A percentile compares a stretch with the other conserved stretches of the same genome.
Conservation (phyloP, 2,888 invertebrate genomes). For the Pyrocoelia pectoralis region DNA sequence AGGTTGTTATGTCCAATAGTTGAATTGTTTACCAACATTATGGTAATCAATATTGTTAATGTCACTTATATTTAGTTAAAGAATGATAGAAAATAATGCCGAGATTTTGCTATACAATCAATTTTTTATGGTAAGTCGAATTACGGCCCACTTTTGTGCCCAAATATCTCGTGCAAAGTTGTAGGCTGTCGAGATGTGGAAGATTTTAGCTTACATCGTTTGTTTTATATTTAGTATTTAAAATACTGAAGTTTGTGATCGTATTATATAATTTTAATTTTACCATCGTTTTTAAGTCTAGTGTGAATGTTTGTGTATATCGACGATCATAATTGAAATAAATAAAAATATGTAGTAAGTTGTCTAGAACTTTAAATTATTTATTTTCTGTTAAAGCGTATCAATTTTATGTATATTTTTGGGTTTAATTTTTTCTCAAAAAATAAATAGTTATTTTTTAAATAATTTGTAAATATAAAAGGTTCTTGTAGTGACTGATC, state of each 20-base stretch:
- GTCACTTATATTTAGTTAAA: not conserved
- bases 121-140: constrained; percentile 22
- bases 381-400: constrained; percentile 29
- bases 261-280: constrained; percentile 31
- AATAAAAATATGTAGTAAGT: constrained; percentile 33
- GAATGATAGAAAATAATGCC: constrained; percentile 4
- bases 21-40: constrained; percentile 8
- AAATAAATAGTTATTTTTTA: constrained; percentile 2
- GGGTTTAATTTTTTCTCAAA: constrained; percentile 1
- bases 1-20: constrained; percentile 12
- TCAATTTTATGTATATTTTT: constrained; percentile 19
- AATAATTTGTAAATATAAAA: constrained; percentile 4
- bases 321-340: constrained; percentile 30
- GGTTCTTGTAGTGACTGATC: constrained; percentile 21
- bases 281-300: constrained; percentile 27
- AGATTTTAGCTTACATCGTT: constrained; percentile 21
- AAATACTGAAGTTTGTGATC: constrained; percentile 35
- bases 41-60: constrained; percentile 4
- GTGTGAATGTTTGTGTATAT: constrained; percentile 36
- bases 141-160: constrained; percentile 25
- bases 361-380: constrained; percentile 30
- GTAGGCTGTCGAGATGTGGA: constrained; percentile 31
- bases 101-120: constrained; percentile 25
- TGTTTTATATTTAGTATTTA: constrained; percentile 23
- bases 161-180: constrained; percentile 27